A percentile compares a stretch with the other conserved stretches of the same genome.
Evolutionary conservation across 1,140 invertebrate species (phyloP).

Genomic region (Polypedilum vanderplanki): DNA sequence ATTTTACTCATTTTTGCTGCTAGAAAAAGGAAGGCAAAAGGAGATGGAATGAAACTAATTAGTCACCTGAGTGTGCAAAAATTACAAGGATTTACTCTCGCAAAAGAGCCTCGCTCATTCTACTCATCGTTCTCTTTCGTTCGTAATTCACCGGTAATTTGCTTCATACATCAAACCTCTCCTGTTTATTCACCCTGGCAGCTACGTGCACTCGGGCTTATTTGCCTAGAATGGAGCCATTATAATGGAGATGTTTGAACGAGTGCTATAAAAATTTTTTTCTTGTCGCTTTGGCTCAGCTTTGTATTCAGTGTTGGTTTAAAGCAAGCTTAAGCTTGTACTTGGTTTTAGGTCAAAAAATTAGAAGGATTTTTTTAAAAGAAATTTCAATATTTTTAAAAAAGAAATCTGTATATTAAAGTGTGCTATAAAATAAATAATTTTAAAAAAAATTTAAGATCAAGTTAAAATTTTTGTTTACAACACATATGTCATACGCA

Average conservation of each 20-base stretch:
- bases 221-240: neutral
- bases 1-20: too few relatives aligned
- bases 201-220: neutral
- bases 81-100: conserved; percentile 17
- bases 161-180: conserved; percentile 15
- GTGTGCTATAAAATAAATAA: too few relatives aligned
- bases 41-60: conserved; percentile 18
- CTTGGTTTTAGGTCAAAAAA: too few relatives aligned
- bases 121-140: neutral
- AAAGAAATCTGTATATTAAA: too few relatives aligned
- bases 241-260: conserved; percentile 9
- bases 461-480: too few relatives aligned
- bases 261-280: neutral
- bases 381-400: too few relatives aligned
- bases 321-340: too few relatives aligned
- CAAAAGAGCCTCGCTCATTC: neutral
- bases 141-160: conserved; percentile 23
- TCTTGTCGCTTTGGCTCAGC: neutral
- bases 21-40: neutral
- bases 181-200: neutral
- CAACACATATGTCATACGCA: too few relatives aligned
- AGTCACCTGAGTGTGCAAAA: conserved; percentile 22
- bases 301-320: neutral
- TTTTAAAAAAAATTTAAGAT: too few relatives aligned
- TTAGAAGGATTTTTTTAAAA: too few relatives aligned